phyloP scores from a whole-genome alignment of 2,113 vertebrate genomes.

The Microcebus griseorufus region DNA sequence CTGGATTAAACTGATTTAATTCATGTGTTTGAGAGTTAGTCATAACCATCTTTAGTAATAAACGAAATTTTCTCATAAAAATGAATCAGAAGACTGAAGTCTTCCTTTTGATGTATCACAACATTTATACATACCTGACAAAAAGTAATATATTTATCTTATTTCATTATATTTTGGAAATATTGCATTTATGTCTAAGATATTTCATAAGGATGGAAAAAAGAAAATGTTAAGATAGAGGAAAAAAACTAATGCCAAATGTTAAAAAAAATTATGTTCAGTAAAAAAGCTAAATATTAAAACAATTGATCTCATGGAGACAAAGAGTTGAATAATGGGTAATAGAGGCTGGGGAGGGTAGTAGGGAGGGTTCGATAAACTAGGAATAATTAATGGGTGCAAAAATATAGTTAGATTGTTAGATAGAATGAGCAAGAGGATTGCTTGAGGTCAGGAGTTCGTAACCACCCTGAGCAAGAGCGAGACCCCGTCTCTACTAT shows the following conservation, averaged over 20 bases:
- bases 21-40: conserved; percentile 53
- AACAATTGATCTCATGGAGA: too few relatives aligned
- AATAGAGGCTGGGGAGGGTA: too few relatives aligned
- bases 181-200: not conserved
- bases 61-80: not conserved
- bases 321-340: too few relatives aligned
- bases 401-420: too few relatives aligned
- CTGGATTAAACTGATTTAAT: not conserved
- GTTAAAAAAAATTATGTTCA: not conserved
- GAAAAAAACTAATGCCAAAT: not conserved
- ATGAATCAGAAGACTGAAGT: not conserved
- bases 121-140: not conserved
- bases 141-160: conserved; percentile 36
- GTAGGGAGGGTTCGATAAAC: too few relatives aligned
- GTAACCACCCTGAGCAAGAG: too few relatives aligned
- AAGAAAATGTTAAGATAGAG: not conserved
- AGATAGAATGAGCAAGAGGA: too few relatives aligned
- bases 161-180: conserved; percentile 48
- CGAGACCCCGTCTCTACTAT: too few relatives aligned
- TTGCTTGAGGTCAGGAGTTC: too few relatives aligned
- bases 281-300: not conserved
- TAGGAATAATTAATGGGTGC: too few relatives aligned
- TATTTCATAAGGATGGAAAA: conserved; percentile 17
- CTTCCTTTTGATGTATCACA: conserved; percentile 46
- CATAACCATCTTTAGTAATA: conserved; percentile 42